Base-by-base conservation (phyloP, 2,888 invertebrate species). In the Drosophila emarginata region DNA sequence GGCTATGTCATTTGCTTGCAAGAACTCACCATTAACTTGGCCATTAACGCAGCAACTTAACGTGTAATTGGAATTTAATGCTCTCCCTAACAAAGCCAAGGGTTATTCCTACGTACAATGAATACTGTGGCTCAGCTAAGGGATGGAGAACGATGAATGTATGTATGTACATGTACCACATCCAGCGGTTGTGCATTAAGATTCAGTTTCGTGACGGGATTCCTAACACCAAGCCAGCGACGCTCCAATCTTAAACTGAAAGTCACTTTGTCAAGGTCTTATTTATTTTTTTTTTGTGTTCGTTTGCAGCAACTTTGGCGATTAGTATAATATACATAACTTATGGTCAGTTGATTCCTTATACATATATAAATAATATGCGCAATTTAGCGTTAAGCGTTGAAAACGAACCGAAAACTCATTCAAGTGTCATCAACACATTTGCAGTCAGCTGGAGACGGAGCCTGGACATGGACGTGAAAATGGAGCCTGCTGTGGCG, bases 311-410 rank as follows among this genome's bases (percentile, higher is more conserved):
- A 75, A 75, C 76, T 67, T 75, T 64, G 28, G 36, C 76, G 79
- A 79, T 85, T 83, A 77, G 76, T 76, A 45, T 77, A 81, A 88
- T 88, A 87, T 71, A 76, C 79, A 78, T 74, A 84, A 86, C 84
- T 86, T 88, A 86, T 88, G 88, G 87, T 83, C 88, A 88, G 84
- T 89, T 89, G 87, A 79, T 74, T 86, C 75, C 78, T 77, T 76
- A 83, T 88, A 81, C 73, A 75, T 72, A 81, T 74, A 75, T 72
- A 78, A 74, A 80, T 87, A 87, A 89, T 87, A 79, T 76, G 87
- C 66, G 74, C 65, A 79, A 88, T 89, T 84, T 87, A 87, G 78
- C 78, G 82, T 78, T 56, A 88, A 78, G 57, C 45, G 60, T 36
- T 51, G 21, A 64, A 66, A 78, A 71, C 73, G 52, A 77, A 68